Evolutionary conservation across 2,888 invertebrate genomes (phyloP).

Genomic region (Drosophila emarginata): DNA sequence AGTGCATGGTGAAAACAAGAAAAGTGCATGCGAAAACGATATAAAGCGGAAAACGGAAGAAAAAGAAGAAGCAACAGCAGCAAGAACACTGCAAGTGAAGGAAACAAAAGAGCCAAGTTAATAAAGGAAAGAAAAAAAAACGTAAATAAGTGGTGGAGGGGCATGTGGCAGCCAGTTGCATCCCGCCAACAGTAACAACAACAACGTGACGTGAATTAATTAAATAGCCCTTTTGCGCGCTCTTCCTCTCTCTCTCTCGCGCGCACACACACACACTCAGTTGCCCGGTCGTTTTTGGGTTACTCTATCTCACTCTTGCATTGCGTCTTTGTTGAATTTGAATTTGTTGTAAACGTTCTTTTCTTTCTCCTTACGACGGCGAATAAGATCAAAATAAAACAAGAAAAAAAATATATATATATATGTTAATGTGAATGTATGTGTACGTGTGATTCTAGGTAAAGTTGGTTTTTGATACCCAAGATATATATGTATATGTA

Average conservation of each 20-base stretch:
- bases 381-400: slow-evolving; percentile 75
- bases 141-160: slow-evolving; percentile 14
- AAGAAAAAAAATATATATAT: slow-evolving; percentile 51
- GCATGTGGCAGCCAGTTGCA: slow-evolving; percentile 9
- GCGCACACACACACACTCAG: too few relatives aligned
- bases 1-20: slow-evolving; percentile 25
- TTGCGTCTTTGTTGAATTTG: slow-evolving; percentile 37
- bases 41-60: slow-evolving; percentile 25
- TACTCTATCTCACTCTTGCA: slow-evolving; percentile 37
- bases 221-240: slow-evolving; percentile 50
- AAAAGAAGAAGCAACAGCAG: slow-evolving; percentile 1
- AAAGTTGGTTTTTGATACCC: slow-evolving; percentile 33
- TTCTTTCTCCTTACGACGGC: slow-evolving; percentile 47
- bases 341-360: not conserved
- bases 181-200: slow-evolving; percentile 20
- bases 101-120: slow-evolving; percentile 26
- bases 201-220: slow-evolving; percentile 73
- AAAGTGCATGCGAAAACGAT: slow-evolving; percentile 63
- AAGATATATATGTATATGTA: slow-evolving; percentile 33
- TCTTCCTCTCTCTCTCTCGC: slow-evolving; percentile 12
- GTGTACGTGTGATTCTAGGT: slow-evolving; percentile 57
- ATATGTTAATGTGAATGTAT: slow-evolving; percentile 23
- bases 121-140: slow-evolving; percentile 13
- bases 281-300: slow-evolving; percentile 6
- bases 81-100: slow-evolving; percentile 14